Percentiles rank a stretch among this genome's conserved stretches.
Evolutionary conservation across 2,113 vertebrate species (phyloP).

Genomic region (Hymenochirus boettgeri): DNA sequence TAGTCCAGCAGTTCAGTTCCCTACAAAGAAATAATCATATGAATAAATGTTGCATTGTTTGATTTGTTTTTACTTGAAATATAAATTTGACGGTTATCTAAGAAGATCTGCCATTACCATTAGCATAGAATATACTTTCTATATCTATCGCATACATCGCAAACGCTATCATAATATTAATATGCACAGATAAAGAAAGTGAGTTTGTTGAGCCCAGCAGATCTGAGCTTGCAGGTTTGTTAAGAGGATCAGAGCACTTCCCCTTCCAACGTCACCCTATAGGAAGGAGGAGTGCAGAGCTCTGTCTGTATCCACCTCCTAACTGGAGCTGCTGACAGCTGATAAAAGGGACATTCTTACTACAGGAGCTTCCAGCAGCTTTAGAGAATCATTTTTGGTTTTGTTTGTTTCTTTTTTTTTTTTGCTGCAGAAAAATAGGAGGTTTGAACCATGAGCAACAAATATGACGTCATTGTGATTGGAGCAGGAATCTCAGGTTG

Average conservation of each 20-base stretch:
- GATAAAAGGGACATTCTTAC: constrained; percentile 26
- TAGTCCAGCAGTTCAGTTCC: too few relatives aligned
- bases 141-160: too few relatives aligned
- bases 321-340: constrained; percentile 36
- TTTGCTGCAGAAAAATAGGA: not conserved
- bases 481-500: constrained; percentile 91
- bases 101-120: too few relatives aligned
- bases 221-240: constrained; percentile 30
- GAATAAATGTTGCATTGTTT: too few relatives aligned
- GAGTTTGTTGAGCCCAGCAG: constrained; percentile 9
- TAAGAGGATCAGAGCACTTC: constrained; percentile 33
- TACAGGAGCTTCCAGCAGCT: constrained; percentile 16
- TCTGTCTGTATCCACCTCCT: constrained; percentile 4
- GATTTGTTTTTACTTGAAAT: too few relatives aligned
- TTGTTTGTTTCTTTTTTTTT: too few relatives aligned
- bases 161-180: too few relatives aligned
- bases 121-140: too few relatives aligned
- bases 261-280: constrained; percentile 5
- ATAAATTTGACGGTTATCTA: too few relatives aligned
- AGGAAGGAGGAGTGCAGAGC: constrained; percentile 21
- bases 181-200: too few relatives aligned
- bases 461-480: constrained; percentile 82
- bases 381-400: constrained; percentile 7
- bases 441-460: constrained; percentile 69
- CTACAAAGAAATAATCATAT: too few relatives aligned